A percentile compares a stretch with the other conserved stretches of the same genome.
Evolutionary conservation across 2,797 vertebrate genomes (phyloP).

Genomic region (Falco biarmicus): DNA sequence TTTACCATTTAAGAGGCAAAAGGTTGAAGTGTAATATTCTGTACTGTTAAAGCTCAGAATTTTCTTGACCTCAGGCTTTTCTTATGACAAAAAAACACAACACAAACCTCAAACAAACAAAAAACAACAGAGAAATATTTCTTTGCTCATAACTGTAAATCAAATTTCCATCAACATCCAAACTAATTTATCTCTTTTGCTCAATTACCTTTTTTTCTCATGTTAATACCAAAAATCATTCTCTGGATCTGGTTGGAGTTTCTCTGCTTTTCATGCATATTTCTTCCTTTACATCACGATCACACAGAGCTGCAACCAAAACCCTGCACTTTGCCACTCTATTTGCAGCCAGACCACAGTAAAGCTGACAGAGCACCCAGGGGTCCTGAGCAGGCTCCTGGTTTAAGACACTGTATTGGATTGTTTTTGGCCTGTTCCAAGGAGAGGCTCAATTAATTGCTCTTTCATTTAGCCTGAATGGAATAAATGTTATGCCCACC

Average conservation of each 20-base stretch:
- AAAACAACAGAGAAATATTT: neutral
- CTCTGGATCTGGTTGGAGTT: neutral
- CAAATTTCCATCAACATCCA: neutral
- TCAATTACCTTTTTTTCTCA: neutral
- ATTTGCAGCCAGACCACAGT: neutral
- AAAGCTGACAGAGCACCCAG: neutral
- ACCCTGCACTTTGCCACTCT: neutral
- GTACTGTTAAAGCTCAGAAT: neutral
- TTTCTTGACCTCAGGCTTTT: neutral
- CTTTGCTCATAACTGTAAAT: neutral
- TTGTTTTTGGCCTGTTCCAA: neutral
- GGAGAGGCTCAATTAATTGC: neutral
- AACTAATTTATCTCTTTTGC: neutral
- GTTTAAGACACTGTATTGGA: neutral
- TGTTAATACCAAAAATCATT: neutral
- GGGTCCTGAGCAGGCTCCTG: neutral
- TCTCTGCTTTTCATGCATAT: neutral
- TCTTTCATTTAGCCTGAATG: neutral
- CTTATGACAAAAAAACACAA: accelerated
- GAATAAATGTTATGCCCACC: neutral
- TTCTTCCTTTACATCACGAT: neutral
- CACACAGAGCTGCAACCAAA: neutral
- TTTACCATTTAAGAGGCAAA: neutral
- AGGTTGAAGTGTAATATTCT: neutral
- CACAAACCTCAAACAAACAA: neutral